Evolutionary conservation across 1,140 invertebrate species (phyloP).

Genomic region (Microplitis mediator): DNA sequence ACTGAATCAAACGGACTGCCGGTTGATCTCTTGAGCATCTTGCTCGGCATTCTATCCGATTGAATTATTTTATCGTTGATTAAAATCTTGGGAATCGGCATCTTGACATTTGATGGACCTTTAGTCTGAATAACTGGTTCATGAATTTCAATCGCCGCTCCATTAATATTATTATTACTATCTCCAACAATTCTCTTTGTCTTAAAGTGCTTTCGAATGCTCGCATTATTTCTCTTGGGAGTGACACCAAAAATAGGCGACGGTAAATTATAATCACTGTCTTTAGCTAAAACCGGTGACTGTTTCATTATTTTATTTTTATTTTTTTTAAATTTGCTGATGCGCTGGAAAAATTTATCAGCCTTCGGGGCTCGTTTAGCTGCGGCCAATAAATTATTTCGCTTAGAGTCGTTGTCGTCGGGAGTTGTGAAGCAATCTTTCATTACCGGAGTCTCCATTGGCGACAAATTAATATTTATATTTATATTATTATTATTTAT

Average conservation of each 20-base stretch:
- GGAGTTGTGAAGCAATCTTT: constrained; percentile 9
- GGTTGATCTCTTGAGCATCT: neutral
- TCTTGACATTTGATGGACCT: neutral
- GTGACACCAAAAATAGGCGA: constrained; percentile 28
- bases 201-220: constrained; percentile 8
- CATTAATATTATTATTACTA: constrained; percentile 8
- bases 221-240: constrained; percentile 13
- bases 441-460: constrained; percentile 33
- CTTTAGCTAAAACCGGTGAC: neutral
- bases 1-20: constrained; percentile 8
- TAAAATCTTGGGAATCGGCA: no score
- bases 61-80: no score
- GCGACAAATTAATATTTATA: neutral
- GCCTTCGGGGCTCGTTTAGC: neutral
- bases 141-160: neutral
- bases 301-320: neutral
- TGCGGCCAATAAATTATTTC: constrained; percentile 23
- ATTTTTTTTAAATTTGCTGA: neutral
- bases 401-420: neutral
- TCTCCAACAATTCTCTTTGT: constrained; percentile 14
- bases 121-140: neutral
- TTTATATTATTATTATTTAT: neutral
- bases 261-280: neutral
- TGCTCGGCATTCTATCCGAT: constrained; percentile 1
- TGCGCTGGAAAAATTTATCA: neutral